Base-by-base conservation (phyloP, 1,140 invertebrate genomes). In the Anadara kagoshimensis region DNA sequence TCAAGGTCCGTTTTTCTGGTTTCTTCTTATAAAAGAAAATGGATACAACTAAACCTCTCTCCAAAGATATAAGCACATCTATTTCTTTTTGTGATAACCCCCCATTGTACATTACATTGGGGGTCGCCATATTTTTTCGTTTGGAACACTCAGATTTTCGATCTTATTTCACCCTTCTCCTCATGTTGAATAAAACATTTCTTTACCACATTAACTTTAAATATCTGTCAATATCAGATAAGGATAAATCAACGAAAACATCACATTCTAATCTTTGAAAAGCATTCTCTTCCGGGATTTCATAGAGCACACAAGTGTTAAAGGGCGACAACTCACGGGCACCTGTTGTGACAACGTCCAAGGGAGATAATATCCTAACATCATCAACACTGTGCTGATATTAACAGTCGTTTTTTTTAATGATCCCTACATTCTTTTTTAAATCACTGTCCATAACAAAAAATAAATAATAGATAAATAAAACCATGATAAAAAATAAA, bases 1-100 rank as follows among this genome's bases (percentile, higher is more conserved):
- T 66, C 2, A 78, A 36, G 24, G 76, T 74, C 29, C 68, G 53
- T 26, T 59, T 78, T 61, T 78, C 76, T n/a, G 76, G 76, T 56
- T 57, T 72, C 36, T 67, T 78, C 44, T 59, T 72, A 22, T 22
- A 43, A 51, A 73, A 74, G 47, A 74, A 78, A 59, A 78, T 75
- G 10, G 72, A 70, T 45, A 73, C 74, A 29, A 74, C 71, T 5
- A 76, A 61, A 45, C 71, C 73, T 26, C 67, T 44, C 62, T 74
- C 75, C 14, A 76, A 47, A 49, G 61, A 57, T 44, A 67, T 61
- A n/a, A 64, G 51, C 36, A 45, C 51, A 22, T 18, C 29, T 12
- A 51, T 45, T 36, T 64, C 62, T 18, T 64, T 51, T 36, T 64
- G 45, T 51, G 51, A 51, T 24, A 51, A 26, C 44, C 36, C 36